These are phyloP conservation scores for Drosophila leonis DNA, from an alignment of 2,888 invertebrate species.

Conservation along the genomic window DNA sequence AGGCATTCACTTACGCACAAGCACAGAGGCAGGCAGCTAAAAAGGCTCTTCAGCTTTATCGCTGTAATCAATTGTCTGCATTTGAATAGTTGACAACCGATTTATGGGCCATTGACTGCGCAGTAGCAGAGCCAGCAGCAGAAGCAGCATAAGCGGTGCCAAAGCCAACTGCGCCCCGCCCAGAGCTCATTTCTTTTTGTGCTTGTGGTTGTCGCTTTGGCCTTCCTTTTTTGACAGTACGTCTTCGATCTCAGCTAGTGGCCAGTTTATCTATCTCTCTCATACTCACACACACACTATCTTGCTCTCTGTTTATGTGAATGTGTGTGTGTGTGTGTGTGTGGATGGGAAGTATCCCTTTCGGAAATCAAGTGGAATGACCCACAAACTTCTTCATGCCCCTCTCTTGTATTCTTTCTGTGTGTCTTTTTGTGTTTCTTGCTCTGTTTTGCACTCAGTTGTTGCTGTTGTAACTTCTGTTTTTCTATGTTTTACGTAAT, in stretches of 20 bases:
- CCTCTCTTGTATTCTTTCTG: background rate
- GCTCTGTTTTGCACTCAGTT: constrained; percentile 33
- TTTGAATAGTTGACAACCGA: constrained; percentile 82
- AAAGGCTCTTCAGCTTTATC: constrained; percentile 79
- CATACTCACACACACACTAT: constrained; percentile 5
- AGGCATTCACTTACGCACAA: constrained; percentile 34
- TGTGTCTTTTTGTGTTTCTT: constrained; percentile 28
- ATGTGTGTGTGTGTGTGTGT: constrained; percentile 39
- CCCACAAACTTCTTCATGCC: constrained; percentile 57
- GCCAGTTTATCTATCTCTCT: constrained; percentile 24
- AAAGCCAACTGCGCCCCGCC: constrained; percentile 47
- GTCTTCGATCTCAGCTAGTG: constrained; percentile 46
- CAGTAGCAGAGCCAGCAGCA: constrained; percentile 48
- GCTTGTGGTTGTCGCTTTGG: constrained; percentile 61
- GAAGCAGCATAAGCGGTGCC: constrained; percentile 20
- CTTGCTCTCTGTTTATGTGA: constrained; percentile 13
- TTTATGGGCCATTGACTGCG: constrained; percentile 80
- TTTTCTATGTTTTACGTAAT: constrained; percentile 80
- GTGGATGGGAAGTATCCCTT: constrained; percentile 66
- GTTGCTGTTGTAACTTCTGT: constrained; percentile 63
- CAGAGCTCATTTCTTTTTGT: constrained; percentile 69
- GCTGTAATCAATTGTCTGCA: constrained; percentile 80
- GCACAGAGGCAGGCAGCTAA: constrained; percentile 29
- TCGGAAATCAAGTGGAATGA: constrained; percentile 83
- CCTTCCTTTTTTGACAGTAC: constrained; percentile 16